Base-by-base conservation (phyloP, 1,140 invertebrate species). In the Heliconius melpomene region DNA sequence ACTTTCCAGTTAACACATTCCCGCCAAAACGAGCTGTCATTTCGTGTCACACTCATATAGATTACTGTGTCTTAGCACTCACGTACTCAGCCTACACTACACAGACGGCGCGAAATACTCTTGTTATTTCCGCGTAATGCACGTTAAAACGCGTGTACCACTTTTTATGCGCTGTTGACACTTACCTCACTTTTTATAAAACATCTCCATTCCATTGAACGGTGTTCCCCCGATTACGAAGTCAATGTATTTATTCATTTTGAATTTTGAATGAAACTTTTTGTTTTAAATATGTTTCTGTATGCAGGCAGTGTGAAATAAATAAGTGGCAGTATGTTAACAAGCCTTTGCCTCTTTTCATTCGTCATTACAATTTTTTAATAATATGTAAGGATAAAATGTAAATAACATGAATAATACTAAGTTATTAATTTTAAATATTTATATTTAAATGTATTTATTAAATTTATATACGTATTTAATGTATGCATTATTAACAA, bases 1-100 rank as follows among this genome's bases (percentile, higher is more conserved):
- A 79, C 46, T 60, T 38, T 46, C n/a, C 75, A 75, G 66, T 72
- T 75, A 52, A 72, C 71, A 75, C 73, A 70, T 79, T 84, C 83
- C 86, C 85, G 85, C 89, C 83, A 85, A 90, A 86, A 86, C 73
- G 82, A 82, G 54, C 83, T 87, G 85, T 88, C 88, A 89, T 85
- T n/a, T 87, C 81, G 79, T 75, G 71, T 83, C 85, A 78, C 71
- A 66, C 60, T 66, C 60, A n/a, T 66, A 66, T 66, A 66, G 60
- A 66, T 66, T 66, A 66, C 60, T 66, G 60, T 66, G 60, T 16
- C 60, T 66, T 66, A 29, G 26, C 60, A 29, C 60, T 26, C 60
- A 66, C 60, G 13, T 6, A 66, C 60, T 66, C 60, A 66, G 60
- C 60, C 60, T 66, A 66, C 60, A 66, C 54, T 57, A 57, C 60